phyloP scores from a whole-genome alignment of 2,888 invertebrate genomes.

The Dione juno region DNA sequence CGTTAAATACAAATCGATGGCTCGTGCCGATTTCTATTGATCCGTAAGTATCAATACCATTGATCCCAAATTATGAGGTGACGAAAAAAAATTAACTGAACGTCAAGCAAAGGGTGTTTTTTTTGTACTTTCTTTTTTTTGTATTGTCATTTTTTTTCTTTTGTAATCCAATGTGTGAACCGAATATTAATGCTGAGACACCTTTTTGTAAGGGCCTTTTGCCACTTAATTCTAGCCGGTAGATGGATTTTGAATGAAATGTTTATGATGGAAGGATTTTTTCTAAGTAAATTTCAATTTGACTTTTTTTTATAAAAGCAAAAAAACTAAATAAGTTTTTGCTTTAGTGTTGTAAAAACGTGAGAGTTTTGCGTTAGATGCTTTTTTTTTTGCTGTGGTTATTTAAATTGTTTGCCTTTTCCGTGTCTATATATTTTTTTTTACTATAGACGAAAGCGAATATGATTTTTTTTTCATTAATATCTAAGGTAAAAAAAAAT shows the following conservation, averaged over 20 bases:
- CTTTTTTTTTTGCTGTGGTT: slow-evolving; percentile 9
- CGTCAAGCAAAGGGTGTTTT: neutral
- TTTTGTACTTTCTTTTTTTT: slow-evolving; percentile 46
- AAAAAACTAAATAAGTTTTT: too few species aligned
- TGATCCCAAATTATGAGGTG: slow-evolving; percentile 33
- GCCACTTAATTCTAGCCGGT: slow-evolving; percentile 65
- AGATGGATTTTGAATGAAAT: slow-evolving; percentile 60
- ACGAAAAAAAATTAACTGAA: slow-evolving; percentile 27
- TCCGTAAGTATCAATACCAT: slow-evolving; percentile 35
- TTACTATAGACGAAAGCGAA: neutral
- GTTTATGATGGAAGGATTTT: slow-evolving; percentile 56
- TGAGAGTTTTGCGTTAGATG: slow-evolving; percentile 50
- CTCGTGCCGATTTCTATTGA: slow-evolving; percentile 41
- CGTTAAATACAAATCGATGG: slow-evolving; percentile 39
- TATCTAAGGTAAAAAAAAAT: too few species aligned
- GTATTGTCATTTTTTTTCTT: slow-evolving; percentile 48
- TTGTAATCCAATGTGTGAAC: slow-evolving; percentile 62
- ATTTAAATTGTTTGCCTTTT: slow-evolving; percentile 3
- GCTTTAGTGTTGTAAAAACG: slow-evolving; percentile 51
- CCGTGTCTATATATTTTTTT: neutral
- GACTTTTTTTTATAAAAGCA: slow-evolving; percentile 45
- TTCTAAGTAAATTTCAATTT: slow-evolving; percentile 44
- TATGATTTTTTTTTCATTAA: neutral
- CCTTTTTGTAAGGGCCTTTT: slow-evolving; percentile 53
- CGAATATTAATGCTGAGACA: slow-evolving; percentile 58